Evolutionary conservation across 2,797 vertebrate species (phyloP), one percentile per base, ranked within the genome.

Genomic region (Hippopotamyrus pictus): DNA sequence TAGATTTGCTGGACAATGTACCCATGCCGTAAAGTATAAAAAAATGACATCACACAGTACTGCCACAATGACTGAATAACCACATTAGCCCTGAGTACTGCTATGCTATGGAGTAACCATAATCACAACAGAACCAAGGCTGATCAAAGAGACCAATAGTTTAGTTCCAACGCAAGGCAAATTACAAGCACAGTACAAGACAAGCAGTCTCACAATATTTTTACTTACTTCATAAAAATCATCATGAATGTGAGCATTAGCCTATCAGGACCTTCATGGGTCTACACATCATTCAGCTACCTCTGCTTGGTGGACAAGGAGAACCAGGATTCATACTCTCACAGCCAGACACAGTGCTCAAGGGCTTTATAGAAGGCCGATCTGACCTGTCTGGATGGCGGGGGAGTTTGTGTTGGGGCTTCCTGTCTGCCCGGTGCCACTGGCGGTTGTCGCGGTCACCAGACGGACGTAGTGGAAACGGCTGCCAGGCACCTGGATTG

Each of bases 401-500:
- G 96, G 95, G 11, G 96, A 95, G 94, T 96, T 99, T 3, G 96
- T 97, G 94, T 96, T 97, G 94, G 97, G 95, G 89, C 94, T 96
- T 41, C 94, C 95, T 0, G 97, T 95, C 22, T 97, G 97, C 2
- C 93, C 94, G 5, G 96, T 94, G 91, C 92, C 96, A 94, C 93
- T 97, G 5, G 96, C 97, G 6, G 98, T 98, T 19, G 97, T 97
- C 41, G 99, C 96, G 1, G 98, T 98, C 91, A 99, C 99, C 0
- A 99, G 97, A 51, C 98, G 97, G 88, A 99, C 98, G 88, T 99
- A 99, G 94, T 99, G 98, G 92, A 99, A 99, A 92, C 98, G 96
- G 96, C 97, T 99, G 87, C 99, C 99, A 29, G 98, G 98, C 89
- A 99, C 99, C 96, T 99, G 98, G 91, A 99, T 99, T 93, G 98